A percentile compares a stretch with the other conserved stretches of the same genome.
These are phyloP conservation scores for Hylomyscus alleni DNA, from an alignment of 2,797 vertebrate species.

Conservation along the genomic window DNA sequence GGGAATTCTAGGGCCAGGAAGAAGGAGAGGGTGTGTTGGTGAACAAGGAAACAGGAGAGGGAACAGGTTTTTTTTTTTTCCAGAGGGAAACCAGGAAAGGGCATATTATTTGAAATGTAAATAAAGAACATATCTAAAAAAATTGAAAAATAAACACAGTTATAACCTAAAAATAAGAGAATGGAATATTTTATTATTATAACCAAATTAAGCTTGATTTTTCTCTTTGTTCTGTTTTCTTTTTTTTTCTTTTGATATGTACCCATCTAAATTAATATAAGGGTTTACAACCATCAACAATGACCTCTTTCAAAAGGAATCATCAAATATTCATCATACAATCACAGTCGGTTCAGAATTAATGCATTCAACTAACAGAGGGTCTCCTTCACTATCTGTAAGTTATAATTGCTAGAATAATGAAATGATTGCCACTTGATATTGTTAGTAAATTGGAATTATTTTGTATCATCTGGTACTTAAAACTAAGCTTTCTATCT, in stretches of 20 bases:
- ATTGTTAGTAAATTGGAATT: constrained; percentile 58
- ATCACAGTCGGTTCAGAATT: constrained; percentile 46
- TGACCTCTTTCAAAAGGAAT: constrained; percentile 24
- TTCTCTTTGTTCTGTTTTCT: background rate
- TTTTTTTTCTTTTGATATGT: background rate
- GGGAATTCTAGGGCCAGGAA: too few species aligned
- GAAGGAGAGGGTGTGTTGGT: too few species aligned
- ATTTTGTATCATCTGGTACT: background rate
- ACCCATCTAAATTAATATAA: background rate
- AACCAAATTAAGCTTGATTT: background rate
- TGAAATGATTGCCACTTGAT: constrained; percentile 52
- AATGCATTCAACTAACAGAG: constrained; percentile 50
- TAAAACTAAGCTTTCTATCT: background rate
- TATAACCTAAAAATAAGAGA: background rate
- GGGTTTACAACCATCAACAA: constrained; percentile 10
- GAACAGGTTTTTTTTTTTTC: too few species aligned
- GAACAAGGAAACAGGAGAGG: too few species aligned
- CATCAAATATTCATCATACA: constrained; percentile 10
- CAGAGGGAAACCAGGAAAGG: too few species aligned
- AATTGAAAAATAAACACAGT: too few species aligned
- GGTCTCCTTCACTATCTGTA: constrained; percentile 35
- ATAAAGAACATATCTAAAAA: too few species aligned
- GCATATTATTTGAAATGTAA: too few species aligned
- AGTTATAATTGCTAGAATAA: constrained; percentile 66
- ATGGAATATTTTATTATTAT: background rate